These are phyloP conservation scores for Melanostigma gelatinosum DNA, from an alignment of 2,113 vertebrate species.

Conservation along the genomic window DNA sequence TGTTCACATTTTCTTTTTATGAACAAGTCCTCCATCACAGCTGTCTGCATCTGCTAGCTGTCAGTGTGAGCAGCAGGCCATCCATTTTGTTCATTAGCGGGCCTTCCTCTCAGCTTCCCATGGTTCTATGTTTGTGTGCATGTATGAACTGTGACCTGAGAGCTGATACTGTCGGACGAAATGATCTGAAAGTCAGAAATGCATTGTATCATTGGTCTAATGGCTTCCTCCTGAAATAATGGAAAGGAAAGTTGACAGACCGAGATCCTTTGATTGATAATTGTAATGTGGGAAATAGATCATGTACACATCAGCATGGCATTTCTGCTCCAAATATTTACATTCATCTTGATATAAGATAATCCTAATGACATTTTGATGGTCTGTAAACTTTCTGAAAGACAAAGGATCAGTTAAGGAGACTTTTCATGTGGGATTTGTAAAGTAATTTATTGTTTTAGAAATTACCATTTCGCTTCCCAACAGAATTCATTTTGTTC, in stretches of 20 bases:
- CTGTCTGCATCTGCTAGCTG: conserved; percentile 45
- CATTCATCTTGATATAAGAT: neutral
- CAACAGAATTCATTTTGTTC: conserved; percentile 53
- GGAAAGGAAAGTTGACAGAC: conserved; percentile 10
- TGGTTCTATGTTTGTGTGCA: conserved; percentile 75
- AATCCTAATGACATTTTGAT: neutral
- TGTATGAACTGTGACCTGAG: conserved; percentile 70
- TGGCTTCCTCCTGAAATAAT: conserved; percentile 18
- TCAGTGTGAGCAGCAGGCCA: conserved; percentile 46
- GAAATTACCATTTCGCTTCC: conserved; percentile 59
- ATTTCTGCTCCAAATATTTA: conserved; percentile 22
- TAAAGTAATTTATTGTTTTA: conserved; percentile 47
- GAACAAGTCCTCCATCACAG: conserved; percentile 59
- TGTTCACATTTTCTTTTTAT: conserved; percentile 4
- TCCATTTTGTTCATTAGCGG: conserved; percentile 73
- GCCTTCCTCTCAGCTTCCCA: conserved; percentile 72
- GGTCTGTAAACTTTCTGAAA: conserved; percentile 6
- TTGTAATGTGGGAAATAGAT: neutral
- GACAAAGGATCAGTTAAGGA: neutral
- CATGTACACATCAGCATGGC: neutral
- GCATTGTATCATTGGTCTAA: conserved; percentile 31
- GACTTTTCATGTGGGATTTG: neutral
- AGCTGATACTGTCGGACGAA: conserved; percentile 67
- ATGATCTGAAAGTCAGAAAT: conserved; percentile 55
- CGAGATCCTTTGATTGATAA: conserved; percentile 6